These are phyloP conservation scores for Bhutanitis thaidina DNA, from an alignment of 2,888 invertebrate species.

Conservation along the genomic window DNA sequence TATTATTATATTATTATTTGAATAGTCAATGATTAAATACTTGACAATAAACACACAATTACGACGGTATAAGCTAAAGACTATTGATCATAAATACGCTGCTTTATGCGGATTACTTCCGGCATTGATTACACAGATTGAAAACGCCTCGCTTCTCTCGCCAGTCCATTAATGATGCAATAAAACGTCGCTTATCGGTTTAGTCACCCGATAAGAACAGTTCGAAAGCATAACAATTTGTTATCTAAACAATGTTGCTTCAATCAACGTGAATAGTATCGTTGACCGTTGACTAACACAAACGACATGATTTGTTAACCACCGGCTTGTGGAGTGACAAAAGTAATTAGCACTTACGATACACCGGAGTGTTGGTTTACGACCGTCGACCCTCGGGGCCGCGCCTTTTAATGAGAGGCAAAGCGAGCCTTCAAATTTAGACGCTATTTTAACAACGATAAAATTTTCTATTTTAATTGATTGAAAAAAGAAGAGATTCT, in stretches of 20 bases:
- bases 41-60: too few species aligned
- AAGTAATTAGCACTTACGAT: conserved; percentile 77
- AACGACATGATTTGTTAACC: conserved; percentile 67
- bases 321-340: conserved; percentile 66
- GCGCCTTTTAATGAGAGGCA: conserved; percentile 54
- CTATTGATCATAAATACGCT: conserved; percentile 25
- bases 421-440: conserved; percentile 54
- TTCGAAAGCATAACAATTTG: conserved; percentile 69
- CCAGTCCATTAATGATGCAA: conserved; percentile 71
- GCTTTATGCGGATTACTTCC: conserved; percentile 47
- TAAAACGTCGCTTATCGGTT: conserved; percentile 76
- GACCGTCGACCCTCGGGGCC: conserved; percentile 56
- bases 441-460: conserved; percentile 41
- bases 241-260: conserved; percentile 69
- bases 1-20: too few species aligned
- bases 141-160: conserved; percentile 66
- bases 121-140: conserved; percentile 72
- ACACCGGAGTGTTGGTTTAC: conserved; percentile 65
- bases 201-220: conserved; percentile 66
- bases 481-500: too few species aligned
- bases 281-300: conserved; percentile 60
- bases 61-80: neutral
- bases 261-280: conserved; percentile 59
- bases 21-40: too few species aligned
- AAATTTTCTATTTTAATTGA: too few species aligned